phyloP scores from a whole-genome alignment of 2,797 vertebrate species.

The Pitangus sulphuratus region DNA sequence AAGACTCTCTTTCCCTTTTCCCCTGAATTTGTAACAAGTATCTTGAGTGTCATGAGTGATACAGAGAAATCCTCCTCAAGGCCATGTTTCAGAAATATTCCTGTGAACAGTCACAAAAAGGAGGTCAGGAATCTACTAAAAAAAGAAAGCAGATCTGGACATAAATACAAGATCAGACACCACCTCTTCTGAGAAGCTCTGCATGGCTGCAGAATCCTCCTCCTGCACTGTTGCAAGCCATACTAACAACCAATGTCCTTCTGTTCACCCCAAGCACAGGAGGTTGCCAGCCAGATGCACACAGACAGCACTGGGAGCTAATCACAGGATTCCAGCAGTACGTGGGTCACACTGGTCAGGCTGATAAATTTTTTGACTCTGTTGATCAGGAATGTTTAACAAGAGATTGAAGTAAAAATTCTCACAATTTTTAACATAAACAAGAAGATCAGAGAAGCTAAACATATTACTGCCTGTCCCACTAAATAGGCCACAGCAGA shows the following conservation, averaged over 20 bases:
- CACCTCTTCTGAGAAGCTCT: not conserved
- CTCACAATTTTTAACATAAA: not conserved
- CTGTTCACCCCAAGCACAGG: not conserved
- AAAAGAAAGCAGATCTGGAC: not conserved
- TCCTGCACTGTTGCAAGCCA: not conserved
- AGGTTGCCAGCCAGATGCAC: not conserved
- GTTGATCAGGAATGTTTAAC: not conserved
- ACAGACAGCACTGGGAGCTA: rapidly evolving
- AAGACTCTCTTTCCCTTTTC: not conserved
- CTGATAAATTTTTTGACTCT: not conserved
- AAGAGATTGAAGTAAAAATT: not conserved
- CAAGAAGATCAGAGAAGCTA: not conserved
- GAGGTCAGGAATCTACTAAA: not conserved
- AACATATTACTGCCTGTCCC: not conserved
- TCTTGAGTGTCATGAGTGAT: not conserved
- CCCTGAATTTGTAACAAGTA: not conserved
- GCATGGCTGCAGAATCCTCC: not conserved
- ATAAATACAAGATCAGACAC: not conserved
- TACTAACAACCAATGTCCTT: rapidly evolving
- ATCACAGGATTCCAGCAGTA: not conserved
- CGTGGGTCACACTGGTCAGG: not conserved
- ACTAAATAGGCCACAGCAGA: not conserved
- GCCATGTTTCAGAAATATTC: not conserved
- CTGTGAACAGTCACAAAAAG: not conserved
- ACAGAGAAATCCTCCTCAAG: not conserved